A percentile compares a stretch with the other conserved stretches of the same genome.
Evolutionary conservation across 2,113 vertebrate genomes (phyloP).

Genomic region (Mustelus asterias): DNA sequence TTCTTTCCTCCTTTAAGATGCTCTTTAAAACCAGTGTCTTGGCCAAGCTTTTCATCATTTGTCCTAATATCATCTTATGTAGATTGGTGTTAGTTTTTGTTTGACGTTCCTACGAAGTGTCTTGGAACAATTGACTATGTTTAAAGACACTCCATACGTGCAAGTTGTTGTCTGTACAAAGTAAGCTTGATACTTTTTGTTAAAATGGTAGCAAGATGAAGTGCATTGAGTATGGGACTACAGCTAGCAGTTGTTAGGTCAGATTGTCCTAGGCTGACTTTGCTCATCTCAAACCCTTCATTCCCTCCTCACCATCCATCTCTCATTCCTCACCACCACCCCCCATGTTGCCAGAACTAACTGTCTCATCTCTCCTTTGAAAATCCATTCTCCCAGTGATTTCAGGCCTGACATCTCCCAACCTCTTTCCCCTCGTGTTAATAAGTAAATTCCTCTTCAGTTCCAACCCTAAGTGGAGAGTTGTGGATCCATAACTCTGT

Average conservation of each 20-base stretch:
- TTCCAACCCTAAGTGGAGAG: neutral
- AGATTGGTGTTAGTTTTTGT: neutral
- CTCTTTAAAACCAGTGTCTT: neutral
- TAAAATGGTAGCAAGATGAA: no score
- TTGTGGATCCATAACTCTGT: no score
- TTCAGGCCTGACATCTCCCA: neutral
- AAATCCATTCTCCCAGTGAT: neutral
- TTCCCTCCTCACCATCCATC: no score
- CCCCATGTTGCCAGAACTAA: neutral
- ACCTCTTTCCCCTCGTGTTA: neutral
- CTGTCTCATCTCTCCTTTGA: neutral
- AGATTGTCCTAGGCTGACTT: neutral
- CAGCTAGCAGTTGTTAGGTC: no score
- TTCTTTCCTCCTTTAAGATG: no score
- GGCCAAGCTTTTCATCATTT: neutral
- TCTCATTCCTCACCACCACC: neutral
- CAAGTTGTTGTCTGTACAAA: no score
- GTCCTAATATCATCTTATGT: no score
- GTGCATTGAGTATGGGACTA: no score
- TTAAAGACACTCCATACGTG: no score
- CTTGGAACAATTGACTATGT: no score
- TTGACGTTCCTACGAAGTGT: neutral
- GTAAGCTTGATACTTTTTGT: no score
- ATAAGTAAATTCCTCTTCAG: neutral
- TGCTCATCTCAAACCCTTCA: neutral